Base-by-base conservation (phyloP, 1,140 invertebrate genomes). In the Dreissena polymorpha region DNA sequence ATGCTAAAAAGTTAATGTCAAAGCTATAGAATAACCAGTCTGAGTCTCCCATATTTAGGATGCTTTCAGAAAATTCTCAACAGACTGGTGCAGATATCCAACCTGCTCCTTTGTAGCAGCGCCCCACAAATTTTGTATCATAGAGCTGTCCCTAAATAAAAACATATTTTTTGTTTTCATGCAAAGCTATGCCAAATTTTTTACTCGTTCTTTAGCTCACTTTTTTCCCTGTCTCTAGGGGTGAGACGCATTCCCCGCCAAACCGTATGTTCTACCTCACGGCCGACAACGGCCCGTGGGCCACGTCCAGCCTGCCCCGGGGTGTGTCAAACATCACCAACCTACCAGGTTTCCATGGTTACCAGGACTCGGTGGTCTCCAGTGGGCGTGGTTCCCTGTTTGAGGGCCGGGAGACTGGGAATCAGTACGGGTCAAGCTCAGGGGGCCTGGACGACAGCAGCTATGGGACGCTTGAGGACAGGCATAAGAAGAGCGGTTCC, bases 301-400 rank as follows among this genome's bases (percentile, higher is more conserved):
- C 68, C 18, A 75, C 81, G 12, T 76, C 81, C 21, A 83, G 81
- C 51, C 81, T 83, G 10, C 81, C 81, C 27, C 72, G 81, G 13
- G 73, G 65, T 16, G 27, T 67, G 55, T 73, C 70, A 39, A 78
- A 50, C 57, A 71, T 55, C 13, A 64, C 55, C 23, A 57, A 63
- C 21, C 63, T 29, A 27, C 57, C 29, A 25, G 64, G 72, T 77
- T 76, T 75, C 73, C 90, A 91, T 78, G 88, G 86, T n/a, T 91
- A 89, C 80, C 88, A 88, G 14, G 90, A 91, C 65, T 87, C 90
- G 39, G 86, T 86, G 2, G 70, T 90, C 51, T 89, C 88, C 0
- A 87, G 87, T 21, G 86, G 88, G 10, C 64, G 86, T 10, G 84
- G 85, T 25, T 88, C 89, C 2, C 76, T 87, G 87, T 88, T 25